These are phyloP conservation scores for Takifugu ocellatus DNA, from an alignment of 2,797 vertebrate genomes.

Conservation along the genomic window DNA sequence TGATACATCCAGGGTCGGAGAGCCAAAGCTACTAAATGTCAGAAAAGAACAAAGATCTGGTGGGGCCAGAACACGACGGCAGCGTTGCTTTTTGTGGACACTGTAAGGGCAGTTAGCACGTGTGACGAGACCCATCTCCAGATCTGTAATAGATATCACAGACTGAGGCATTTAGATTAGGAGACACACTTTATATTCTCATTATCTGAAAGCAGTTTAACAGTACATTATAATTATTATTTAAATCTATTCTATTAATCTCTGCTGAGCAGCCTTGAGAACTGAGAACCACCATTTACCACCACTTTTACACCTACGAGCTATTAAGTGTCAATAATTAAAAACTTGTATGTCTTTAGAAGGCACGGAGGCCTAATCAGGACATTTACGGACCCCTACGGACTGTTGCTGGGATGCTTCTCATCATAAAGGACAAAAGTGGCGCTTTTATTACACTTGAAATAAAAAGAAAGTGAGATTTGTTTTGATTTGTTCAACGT, in stretches of 20 bases:
- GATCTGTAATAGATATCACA: neutral
- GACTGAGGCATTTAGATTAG: conserved; percentile 1
- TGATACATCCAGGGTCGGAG: conserved; percentile 35
- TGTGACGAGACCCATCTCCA: neutral
- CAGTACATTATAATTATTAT: neutral
- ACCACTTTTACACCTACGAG: neutral
- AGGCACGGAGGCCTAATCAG: no score
- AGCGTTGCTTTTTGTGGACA: neutral
- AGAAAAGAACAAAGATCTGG: conserved; percentile 42
- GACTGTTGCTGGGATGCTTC: no score
- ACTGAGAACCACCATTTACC: neutral
- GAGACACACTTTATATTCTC: neutral
- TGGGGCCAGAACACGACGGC: conserved; percentile 19
- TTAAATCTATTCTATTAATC: neutral
- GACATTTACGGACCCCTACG: no score
- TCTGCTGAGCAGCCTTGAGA: neutral
- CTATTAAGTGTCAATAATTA: neutral
- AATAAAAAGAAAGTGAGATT: no score
- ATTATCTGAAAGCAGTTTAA: neutral
- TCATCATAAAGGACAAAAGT: no score
- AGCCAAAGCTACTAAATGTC: conserved; percentile 41
- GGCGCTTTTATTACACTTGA: no score
- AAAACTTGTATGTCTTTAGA: neutral
- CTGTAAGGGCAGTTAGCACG: conserved; percentile 2
- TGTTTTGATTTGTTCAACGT: no score